Conservation (phyloP, 2,888 invertebrate species). For the Caenorhabditis virilis region DNA sequence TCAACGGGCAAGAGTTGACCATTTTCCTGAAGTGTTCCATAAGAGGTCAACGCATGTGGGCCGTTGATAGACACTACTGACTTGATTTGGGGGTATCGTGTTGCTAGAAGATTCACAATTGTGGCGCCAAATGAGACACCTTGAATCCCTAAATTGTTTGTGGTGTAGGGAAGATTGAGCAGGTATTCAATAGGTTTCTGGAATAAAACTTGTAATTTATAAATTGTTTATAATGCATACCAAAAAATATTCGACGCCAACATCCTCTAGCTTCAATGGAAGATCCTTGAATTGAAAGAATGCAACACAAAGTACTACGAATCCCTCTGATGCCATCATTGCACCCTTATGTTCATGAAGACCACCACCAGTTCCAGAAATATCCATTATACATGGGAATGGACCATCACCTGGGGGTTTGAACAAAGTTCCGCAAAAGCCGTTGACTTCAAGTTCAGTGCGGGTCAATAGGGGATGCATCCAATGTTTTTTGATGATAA, state of each 20-base stretch:
- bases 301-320: conserved; percentile 41
- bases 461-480: conserved; percentile 13
- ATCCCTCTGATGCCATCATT: conserved; percentile 44
- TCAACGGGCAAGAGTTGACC: conserved; percentile 19
- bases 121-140: conserved; percentile 47
- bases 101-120: conserved; percentile 32
- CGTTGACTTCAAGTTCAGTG: conserved; percentile 14
- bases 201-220: not conserved
- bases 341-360: conserved; percentile 44
- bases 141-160: conserved; percentile 36
- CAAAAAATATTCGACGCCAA: conserved; percentile 35
- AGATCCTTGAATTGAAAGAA: conserved; percentile 44
- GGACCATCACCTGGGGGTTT: conserved; percentile 35
- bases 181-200: conserved; percentile 38
- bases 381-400: conserved; percentile 38
- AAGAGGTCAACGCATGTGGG: conserved; percentile 32
- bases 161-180: conserved; percentile 25
- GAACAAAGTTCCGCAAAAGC: conserved; percentile 20
- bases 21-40: conserved; percentile 23
- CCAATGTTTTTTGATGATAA: conserved; percentile 22
- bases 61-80: conserved; percentile 42
- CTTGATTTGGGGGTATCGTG: conserved; percentile 29
- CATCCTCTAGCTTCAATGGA: conserved; percentile 34
- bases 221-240: conserved; percentile 10
- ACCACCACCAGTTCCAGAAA: conserved; percentile 44